A percentile compares a stretch with the other conserved stretches of the same genome.
Evolutionary conservation across 1,140 invertebrate species (phyloP).

Genomic region (Physella acuta): DNA sequence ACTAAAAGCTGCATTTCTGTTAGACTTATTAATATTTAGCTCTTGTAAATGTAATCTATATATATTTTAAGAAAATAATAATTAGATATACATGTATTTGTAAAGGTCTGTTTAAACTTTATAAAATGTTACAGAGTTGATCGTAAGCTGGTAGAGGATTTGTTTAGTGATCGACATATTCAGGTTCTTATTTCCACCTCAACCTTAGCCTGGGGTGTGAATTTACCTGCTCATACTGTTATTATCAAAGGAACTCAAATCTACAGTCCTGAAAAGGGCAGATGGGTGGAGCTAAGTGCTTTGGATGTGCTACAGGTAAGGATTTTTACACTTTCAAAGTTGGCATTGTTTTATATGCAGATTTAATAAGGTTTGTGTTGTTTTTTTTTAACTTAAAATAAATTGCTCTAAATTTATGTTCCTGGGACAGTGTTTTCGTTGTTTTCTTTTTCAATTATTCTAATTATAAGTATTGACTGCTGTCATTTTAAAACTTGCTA

Average conservation of each 20-base stretch:
- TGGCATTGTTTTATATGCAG: too few relatives aligned
- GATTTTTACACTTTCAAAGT: background rate
- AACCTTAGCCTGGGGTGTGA: conserved; percentile 99
- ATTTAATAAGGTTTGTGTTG: too few relatives aligned
- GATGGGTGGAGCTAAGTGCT: conserved; percentile 96
- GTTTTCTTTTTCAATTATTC: too few relatives aligned
- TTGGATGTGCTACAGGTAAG: conserved; percentile 87
- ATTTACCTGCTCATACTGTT: conserved; percentile 97
- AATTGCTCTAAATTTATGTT: too few relatives aligned
- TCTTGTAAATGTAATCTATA: too few relatives aligned
- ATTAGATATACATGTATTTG: background rate
- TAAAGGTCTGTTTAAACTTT: background rate
- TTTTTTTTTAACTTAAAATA: too few relatives aligned
- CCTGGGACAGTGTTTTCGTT: too few relatives aligned
- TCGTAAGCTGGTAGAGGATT: conserved; percentile 95
- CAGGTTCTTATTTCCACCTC: conserved; percentile 97
- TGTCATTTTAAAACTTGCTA: too few relatives aligned
- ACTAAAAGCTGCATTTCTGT: too few relatives aligned
- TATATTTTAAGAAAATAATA: too few relatives aligned
- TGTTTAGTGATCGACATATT: conserved; percentile 97
- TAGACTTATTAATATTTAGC: too few relatives aligned
- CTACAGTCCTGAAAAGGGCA: conserved; percentile 96
- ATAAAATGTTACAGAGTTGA: conserved; percentile 72
- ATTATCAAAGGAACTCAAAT: conserved; percentile 99
- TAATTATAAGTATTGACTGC: too few relatives aligned